A percentile compares a stretch with the other conserved stretches of the same genome.
Evolutionary conservation across 2,888 invertebrate species (phyloP).

Genomic region (Nematopogon swammerdamellus): DNA sequence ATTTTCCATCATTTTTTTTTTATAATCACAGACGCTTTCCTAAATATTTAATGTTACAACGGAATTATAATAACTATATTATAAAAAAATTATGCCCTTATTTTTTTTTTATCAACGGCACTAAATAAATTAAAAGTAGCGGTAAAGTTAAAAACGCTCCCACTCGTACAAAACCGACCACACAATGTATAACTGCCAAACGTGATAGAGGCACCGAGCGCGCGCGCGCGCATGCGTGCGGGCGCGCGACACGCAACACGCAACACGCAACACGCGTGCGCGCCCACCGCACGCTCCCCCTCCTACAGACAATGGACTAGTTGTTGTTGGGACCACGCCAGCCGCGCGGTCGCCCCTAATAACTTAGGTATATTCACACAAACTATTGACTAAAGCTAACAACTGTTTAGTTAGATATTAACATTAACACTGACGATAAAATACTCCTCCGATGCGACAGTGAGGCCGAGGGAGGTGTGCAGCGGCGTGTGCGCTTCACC

Average conservation of each 20-base stretch:
- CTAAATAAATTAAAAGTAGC: slow-evolving; percentile 28
- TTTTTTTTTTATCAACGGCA: slow-evolving; percentile 38
- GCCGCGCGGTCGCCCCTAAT: background rate
- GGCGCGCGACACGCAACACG: too few relatives aligned
- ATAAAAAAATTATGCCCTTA: slow-evolving; percentile 17
- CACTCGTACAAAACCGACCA: too few relatives aligned
- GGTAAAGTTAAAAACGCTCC: too few relatives aligned
- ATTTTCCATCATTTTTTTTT: slow-evolving; percentile 47
- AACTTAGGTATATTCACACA: background rate
- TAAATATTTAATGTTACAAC: slow-evolving; percentile 40
- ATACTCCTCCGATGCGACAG: background rate
- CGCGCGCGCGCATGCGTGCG: too few relatives aligned
- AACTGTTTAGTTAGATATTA: background rate
- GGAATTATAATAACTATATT: slow-evolving; percentile 13
- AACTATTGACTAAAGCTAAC: background rate
- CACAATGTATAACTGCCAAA: too few relatives aligned
- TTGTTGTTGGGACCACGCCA: background rate
- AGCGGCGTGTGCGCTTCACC: too few relatives aligned
- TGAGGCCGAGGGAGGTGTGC: background rate
- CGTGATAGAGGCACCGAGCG: too few relatives aligned
- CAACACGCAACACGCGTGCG: too few relatives aligned
- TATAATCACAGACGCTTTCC: slow-evolving; percentile 57
- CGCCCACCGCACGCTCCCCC: too few relatives aligned
- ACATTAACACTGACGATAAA: background rate
- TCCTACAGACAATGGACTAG: background rate